phyloP scores from a whole-genome alignment of 2,888 invertebrate genomes.

The Antheraea assamensis region DNA sequence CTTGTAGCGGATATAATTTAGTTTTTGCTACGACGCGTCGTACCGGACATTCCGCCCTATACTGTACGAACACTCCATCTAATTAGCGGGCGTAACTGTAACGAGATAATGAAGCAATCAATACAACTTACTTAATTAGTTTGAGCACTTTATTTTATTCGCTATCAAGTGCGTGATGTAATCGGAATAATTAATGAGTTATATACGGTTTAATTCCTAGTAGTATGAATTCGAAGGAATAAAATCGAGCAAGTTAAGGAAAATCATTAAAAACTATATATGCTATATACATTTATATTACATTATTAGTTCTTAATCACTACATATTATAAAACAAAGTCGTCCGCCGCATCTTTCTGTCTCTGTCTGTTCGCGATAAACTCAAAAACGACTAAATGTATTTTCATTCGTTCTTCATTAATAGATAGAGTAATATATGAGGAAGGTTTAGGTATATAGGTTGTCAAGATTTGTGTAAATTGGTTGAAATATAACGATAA shows the following conservation, averaged over 20 bases:
- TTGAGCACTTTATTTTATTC: constrained; percentile 10
- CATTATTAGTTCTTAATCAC: too few relatives aligned
- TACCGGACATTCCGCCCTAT: background rate
- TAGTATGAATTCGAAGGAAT: background rate
- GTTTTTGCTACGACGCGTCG: background rate
- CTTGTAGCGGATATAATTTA: constrained; percentile 3
- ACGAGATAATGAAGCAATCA: constrained; percentile 18
- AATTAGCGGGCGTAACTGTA: constrained; percentile 15
- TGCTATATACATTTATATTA: too few relatives aligned
- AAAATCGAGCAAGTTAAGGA: background rate
- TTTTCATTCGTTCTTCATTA: too few relatives aligned
- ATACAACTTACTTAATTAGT: constrained; percentile 13
- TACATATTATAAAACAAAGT: too few relatives aligned
- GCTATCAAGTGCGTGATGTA: background rate
- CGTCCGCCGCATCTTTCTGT: too few relatives aligned
- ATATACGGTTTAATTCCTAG: background rate
- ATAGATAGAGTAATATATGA: too few relatives aligned
- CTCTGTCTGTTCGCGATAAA: too few relatives aligned
- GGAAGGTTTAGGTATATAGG: too few relatives aligned
- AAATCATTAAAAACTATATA: too few relatives aligned
- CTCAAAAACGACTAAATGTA: too few relatives aligned
- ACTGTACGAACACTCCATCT: constrained; percentile 8
- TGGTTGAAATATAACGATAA: too few relatives aligned
- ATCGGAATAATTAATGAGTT: constrained; percentile 1
- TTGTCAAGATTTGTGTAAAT: too few relatives aligned